A percentile compares a stretch with the other conserved stretches of the same genome.
These are phyloP conservation scores for Caenorhabditis sp. DNA, from an alignment of 2,888 invertebrate genomes.

Conservation along the genomic window DNA sequence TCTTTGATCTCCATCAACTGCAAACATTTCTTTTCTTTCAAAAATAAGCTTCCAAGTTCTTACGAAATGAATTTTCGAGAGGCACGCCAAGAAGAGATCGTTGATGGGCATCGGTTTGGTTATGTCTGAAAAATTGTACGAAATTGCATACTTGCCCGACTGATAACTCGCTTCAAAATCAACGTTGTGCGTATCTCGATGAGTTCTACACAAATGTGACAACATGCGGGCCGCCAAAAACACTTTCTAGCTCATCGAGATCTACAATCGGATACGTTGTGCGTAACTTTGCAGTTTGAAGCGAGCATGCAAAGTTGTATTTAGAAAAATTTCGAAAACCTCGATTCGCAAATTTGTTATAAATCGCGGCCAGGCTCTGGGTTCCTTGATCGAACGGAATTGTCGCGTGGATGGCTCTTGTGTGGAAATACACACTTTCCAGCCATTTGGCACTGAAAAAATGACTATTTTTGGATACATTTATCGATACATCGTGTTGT, in stretches of 20 bases:
- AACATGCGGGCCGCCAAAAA: too few species aligned
- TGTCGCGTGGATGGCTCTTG: conserved; percentile 56
- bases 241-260: too few species aligned
- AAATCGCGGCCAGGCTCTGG: conserved; percentile 50
- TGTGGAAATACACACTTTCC: conserved; percentile 56
- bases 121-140: conserved; percentile 42
- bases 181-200: too few species aligned
- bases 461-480: neutral
- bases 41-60: conserved; percentile 11
- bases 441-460: conserved; percentile 47
- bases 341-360: conserved; percentile 60
- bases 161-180: neutral
- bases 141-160: too few species aligned
- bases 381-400: conserved; percentile 46
- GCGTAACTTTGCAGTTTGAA: neutral
- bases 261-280: too few species aligned
- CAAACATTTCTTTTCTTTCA: neutral
- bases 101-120: conserved; percentile 29
- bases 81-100: conserved; percentile 16
- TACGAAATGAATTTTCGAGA: conserved; percentile 57
- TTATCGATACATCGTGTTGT: neutral
- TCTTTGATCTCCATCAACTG: conserved; percentile 48
- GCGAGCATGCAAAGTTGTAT: neutral
- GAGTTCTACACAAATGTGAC: too few species aligned
- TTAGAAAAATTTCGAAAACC: conserved; percentile 24